Evolutionary conservation across 2,888 invertebrate species (phyloP).

Genomic region (Sussaba pulchella): DNA sequence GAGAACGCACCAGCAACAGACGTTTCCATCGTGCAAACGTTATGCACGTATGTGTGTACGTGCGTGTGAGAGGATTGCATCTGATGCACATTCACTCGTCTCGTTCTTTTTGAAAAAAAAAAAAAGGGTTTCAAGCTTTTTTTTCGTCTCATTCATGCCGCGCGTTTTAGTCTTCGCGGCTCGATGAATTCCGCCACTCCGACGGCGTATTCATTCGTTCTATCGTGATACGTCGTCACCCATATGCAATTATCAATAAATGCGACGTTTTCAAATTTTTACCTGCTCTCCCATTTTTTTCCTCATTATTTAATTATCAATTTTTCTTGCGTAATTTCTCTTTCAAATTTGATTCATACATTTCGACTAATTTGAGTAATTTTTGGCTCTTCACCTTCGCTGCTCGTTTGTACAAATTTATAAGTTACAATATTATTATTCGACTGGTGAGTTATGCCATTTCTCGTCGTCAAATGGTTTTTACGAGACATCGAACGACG

Average conservation of each 20-base stretch:
- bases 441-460: too few species aligned
- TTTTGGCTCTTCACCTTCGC: too few species aligned
- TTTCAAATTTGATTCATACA: background rate
- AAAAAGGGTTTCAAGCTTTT: slow-evolving; percentile 14
- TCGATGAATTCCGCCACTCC: slow-evolving; percentile 29
- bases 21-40: background rate
- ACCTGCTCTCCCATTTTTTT: too few species aligned
- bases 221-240: slow-evolving; percentile 21
- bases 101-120: background rate
- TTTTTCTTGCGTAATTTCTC: background rate
- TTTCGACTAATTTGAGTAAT: too few species aligned
- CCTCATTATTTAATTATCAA: too few species aligned
- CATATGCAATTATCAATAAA: background rate
- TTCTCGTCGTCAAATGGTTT: too few species aligned
- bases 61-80: slow-evolving; percentile 16
- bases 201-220: background rate
- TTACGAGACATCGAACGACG: too few species aligned
- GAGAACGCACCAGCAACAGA: background rate
- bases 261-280: too few species aligned
- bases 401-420: too few species aligned
- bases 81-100: slow-evolving; percentile 15
- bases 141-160: slow-evolving; percentile 36
- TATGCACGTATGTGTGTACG: too few species aligned
- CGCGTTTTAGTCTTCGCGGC: slow-evolving; percentile 32
- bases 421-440: too few species aligned